Evolutionary conservation across 2,888 invertebrate genomes (phyloP).

Genomic region (Conomelus anceps): DNA sequence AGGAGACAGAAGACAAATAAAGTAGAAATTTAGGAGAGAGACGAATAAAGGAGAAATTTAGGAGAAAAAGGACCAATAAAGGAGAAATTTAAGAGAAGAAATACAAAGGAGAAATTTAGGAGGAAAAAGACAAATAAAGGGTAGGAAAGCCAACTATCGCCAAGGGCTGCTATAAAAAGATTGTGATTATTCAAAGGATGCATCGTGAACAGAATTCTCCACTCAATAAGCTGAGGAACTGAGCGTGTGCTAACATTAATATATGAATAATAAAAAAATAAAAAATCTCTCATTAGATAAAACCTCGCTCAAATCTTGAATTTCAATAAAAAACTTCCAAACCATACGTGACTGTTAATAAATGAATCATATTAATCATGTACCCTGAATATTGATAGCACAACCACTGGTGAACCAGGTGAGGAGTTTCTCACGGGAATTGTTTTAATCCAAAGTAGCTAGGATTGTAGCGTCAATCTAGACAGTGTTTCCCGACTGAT

Average conservation of each 20-base stretch:
- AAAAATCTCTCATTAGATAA: no score
- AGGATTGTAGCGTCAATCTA: background rate
- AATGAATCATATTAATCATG: background rate
- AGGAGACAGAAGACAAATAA: no score
- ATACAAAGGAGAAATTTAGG: background rate
- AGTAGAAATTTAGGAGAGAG: no score
- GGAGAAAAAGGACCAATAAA: no score
- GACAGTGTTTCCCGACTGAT: background rate
- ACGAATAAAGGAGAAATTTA: no score
- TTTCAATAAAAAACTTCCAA: background rate
- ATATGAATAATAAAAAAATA: no score
- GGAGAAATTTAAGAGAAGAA: no score
- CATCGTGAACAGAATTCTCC: no score
- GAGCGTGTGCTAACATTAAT: no score
- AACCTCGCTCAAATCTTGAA: background rate
- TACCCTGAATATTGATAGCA: background rate
- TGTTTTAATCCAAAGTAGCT: background rate
- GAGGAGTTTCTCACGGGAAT: background rate
- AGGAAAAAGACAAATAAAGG: background rate
- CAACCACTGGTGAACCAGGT: background rate
- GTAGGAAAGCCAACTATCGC: background rate
- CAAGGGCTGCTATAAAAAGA: background rate
- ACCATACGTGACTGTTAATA: background rate
- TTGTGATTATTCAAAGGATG: background rate
- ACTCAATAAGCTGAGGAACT: no score